Base-by-base conservation (phyloP, 1,140 invertebrate species). In the Trinorchestia longiramus region DNA sequence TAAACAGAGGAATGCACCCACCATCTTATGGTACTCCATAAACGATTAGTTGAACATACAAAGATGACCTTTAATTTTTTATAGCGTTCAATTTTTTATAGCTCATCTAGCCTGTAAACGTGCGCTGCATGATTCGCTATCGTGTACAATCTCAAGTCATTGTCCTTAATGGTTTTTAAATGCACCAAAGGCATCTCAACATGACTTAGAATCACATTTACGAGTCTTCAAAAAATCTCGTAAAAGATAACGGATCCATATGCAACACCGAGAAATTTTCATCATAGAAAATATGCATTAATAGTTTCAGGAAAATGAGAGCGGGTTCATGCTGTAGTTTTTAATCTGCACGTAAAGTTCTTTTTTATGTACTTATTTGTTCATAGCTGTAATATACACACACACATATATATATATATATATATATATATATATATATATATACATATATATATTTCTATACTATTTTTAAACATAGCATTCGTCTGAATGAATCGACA, bases 111-210 rank as follows among this genome's bases (percentile, higher is more conserved):
- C 1, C 15, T 36, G 28, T 36, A 77, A 77, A 77, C 28, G 62
- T 36, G 62, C 62, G 28, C 62, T 77, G 62, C 88, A 90, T 90
- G 88, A 90, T 90, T 90, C 41, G 88, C 88, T 90, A 90, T 90
- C 88, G 8, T 15, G 4, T 42, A 15, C 62, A 77, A 90, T 90
- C 88, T 90, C 43, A 36, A 41, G 88, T 90, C 88, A 90, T 90
- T 90, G 88, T 90, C 88, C 88, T 42, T 90, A 90, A 90, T 90
- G 88, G 43, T 43, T 90, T 90, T 90, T 90, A 90, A 90, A 90
- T 90, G 88, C 88, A 90, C 41, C 62, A 36, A 77, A 77, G 62
- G 62, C 15, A 77, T 77, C 62, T 77, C 62, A 77, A 77, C 28
- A 77, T 77, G 43, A 41, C 88, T 43, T 42, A 36, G 88, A 15